These are phyloP conservation scores for human DNA, from an alignment of 2,113 vertebrate genomes.

Conservation along the genomic window DNA sequence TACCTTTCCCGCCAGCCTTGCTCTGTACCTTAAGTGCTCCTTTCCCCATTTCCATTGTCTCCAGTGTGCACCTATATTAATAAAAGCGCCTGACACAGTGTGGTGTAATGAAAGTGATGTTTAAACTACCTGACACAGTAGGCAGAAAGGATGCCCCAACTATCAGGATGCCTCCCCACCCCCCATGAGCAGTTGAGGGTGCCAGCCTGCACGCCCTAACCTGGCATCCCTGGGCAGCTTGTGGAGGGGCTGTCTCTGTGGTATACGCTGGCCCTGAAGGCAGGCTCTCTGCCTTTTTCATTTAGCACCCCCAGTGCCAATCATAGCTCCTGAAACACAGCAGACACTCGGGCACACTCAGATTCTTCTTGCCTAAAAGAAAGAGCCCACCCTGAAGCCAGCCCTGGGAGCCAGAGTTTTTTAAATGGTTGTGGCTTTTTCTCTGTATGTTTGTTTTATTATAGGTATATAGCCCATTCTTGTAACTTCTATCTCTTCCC, in stretches of 20 bases:
- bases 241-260: background rate
- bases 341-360: background rate
- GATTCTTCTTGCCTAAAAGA: background rate
- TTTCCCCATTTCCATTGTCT: accelerated
- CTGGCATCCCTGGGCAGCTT: background rate
- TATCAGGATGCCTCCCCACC: too few relatives aligned
- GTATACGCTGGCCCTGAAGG: background rate
- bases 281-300: background rate
- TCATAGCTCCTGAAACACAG: background rate
- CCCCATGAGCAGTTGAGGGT: background rate
- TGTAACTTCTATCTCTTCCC: conserved; percentile 88
- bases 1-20: background rate
- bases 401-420: background rate
- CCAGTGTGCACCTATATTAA: background rate
- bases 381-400: background rate
- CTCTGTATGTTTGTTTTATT: background rate
- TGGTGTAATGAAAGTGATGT: background rate
- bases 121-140: background rate
- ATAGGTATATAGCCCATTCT: conserved; percentile 83
- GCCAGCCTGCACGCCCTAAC: too few relatives aligned
- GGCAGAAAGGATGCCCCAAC: background rate
- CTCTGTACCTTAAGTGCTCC: background rate
- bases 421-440: background rate
- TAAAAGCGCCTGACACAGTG: background rate
- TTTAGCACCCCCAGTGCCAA: background rate